These are phyloP conservation scores for Chloebia gouldiae DNA, from an alignment of 2,113 vertebrate genomes.

Conservation along the genomic window DNA sequence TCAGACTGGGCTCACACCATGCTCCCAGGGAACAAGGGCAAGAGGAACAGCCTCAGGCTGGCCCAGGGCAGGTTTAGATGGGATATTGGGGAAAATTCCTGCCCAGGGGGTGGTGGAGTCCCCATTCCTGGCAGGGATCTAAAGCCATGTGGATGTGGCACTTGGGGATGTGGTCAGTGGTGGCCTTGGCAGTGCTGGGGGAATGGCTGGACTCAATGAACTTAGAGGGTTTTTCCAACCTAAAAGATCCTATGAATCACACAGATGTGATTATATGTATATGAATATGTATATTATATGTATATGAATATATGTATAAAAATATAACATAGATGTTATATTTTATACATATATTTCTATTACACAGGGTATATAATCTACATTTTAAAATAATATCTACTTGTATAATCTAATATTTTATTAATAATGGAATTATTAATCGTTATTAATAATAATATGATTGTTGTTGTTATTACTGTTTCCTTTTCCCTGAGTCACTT, in stretches of 20 bases:
- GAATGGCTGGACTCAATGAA: fast-evolving
- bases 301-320: no score
- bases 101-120: neutral
- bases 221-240: neutral
- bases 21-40: neutral
- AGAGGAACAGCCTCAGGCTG: neutral
- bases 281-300: no score
- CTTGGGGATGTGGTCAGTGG: neutral
- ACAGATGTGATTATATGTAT: no score
- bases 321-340: no score
- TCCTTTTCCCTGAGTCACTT: neutral
- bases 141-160: neutral
- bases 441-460: neutral
- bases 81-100: neutral
- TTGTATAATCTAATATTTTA: no score
- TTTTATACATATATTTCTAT: neutral
- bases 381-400: neutral
- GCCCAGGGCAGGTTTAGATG: neutral
- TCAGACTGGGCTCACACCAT: neutral
- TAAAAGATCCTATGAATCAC: neutral
- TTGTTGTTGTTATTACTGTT: neutral
- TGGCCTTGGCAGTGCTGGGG: neutral
- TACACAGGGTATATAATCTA: fast-evolving
- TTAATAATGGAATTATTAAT: no score
- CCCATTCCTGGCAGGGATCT: neutral